Conservation (phyloP, 2,888 invertebrate genomes). For the Lasioglossum calceatum region DNA sequence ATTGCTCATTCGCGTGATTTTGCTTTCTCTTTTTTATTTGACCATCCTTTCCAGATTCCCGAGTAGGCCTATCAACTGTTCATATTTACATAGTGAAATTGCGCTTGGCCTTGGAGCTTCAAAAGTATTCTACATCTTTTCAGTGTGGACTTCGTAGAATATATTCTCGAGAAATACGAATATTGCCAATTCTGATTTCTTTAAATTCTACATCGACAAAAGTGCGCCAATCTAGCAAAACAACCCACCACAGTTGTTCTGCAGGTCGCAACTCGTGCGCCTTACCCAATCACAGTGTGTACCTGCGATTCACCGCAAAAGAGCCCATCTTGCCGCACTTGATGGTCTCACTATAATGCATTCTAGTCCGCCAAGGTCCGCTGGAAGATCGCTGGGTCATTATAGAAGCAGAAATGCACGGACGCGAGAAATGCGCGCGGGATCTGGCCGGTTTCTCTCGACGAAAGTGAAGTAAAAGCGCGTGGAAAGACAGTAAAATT, state of each 20-base stretch:
- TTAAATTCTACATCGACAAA: not conserved
- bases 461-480: slow-evolving; percentile 4
- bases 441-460: not conserved
- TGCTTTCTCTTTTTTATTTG: slow-evolving; percentile 2
- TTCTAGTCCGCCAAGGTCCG: not conserved
- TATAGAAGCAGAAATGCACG: not conserved
- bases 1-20: not conserved
- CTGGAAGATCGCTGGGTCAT: slow-evolving; percentile 7
- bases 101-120: not conserved
- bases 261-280: not conserved
- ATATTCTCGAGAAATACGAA: not conserved
- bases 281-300: not conserved
- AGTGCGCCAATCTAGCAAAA: not conserved
- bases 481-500: not conserved
- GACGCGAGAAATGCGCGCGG: not conserved
- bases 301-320: not conserved
- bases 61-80: not conserved
- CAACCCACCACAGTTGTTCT: not conserved
- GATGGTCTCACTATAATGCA: not conserved
- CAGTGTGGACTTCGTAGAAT: not conserved
- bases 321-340: not conserved
- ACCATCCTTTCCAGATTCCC: not conserved
- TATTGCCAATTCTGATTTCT: not conserved
- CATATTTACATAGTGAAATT: not conserved
- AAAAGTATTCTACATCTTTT: not conserved